Evolutionary conservation across 1,140 invertebrate species (phyloP), one percentile per base, ranked within the genome.

Genomic region (Drosophila bipectinata): DNA sequence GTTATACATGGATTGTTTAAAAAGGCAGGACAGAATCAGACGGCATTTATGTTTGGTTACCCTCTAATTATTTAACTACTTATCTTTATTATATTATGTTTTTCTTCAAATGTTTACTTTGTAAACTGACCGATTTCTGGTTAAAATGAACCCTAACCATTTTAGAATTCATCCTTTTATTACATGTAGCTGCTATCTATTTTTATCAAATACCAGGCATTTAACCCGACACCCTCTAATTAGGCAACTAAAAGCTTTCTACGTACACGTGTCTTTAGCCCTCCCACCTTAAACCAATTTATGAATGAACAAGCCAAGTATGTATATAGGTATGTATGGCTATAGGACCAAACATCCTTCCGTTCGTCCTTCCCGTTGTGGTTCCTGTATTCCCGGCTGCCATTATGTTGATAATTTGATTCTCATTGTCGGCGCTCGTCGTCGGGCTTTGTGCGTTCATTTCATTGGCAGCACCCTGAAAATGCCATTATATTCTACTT

Each of bases 401-500:
- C 60, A 58, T 75, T 75, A 58, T 72, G 72, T 75, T 72, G 53
- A 64, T 72, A 75, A 75, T 72, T 75, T 57, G 54, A 75, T 75
- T 64, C 37, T 39, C 72, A 63, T 62, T 74, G 72, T 72, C 48
- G 54, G 41, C 32, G 28, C 28, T 47, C 24, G 34, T 53, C 45
- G 14, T 14, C 30, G 14, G 45, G 14, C 68, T 52, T 73, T 54
- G 45, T 62, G 34, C 49, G 49, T 39, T 64, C 5, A 1, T 28
- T 37, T 66, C 44, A 66, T 64, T 56, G 62, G 18, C 62, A 34
- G 45, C 62, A 34, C 45, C 21, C 32, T 24, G 24, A 34, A 63
- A 60, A 69, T 73, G 67, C 72, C 47, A 72, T 72, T 74, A 74
- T 54, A 49, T 45, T 55, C 37, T 45, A 72, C 58, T 63, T 56